phyloP scores from a whole-genome alignment of 2,797 vertebrate genomes.

The Scomberomorus guttatus region DNA sequence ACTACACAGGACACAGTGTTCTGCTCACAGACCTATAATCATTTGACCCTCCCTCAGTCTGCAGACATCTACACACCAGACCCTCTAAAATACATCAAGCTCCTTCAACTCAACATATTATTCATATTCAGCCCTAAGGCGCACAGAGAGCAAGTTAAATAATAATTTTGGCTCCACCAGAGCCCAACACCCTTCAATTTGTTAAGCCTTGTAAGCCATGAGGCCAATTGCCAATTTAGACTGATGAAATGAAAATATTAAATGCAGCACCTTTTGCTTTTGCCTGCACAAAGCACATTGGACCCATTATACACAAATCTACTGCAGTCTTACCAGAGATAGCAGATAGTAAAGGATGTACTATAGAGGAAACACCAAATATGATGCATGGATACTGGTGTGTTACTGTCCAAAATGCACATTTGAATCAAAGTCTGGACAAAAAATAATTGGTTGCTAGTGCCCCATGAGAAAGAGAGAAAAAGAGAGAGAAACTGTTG shows the following conservation, averaged over 20 bases:
- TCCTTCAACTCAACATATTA: conserved; percentile 28
- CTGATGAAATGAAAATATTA: not conserved
- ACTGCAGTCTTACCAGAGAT: not conserved
- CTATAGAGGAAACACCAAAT: not conserved
- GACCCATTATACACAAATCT: not conserved
- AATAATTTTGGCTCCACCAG: conserved; percentile 20
- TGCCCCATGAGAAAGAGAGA: conserved; percentile 1
- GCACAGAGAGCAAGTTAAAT: conserved; percentile 27
- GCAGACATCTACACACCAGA: conserved; percentile 21
- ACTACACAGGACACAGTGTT: conserved; percentile 31
- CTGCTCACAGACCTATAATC: conserved; percentile 22
- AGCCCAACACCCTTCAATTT: conserved; percentile 23
- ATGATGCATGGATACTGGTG: not conserved
- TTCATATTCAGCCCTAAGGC: conserved; percentile 34
- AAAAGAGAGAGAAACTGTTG: conserved; percentile 31
- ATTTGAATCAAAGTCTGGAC: conserved; percentile 9
- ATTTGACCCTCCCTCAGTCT: conserved; percentile 3
- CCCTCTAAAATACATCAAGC: conserved; percentile 39
- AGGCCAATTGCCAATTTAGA: conserved; percentile 23
- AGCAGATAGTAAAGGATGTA: not conserved
- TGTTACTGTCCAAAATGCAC: conserved; percentile 5
- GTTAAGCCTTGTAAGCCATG: conserved; percentile 18
- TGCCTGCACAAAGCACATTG: not conserved
- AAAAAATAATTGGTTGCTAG: not conserved
- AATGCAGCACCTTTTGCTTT: not conserved